Evolutionary conservation across 1,140 invertebrate species (phyloP).

Genomic region (Cyclargus thomasi): DNA sequence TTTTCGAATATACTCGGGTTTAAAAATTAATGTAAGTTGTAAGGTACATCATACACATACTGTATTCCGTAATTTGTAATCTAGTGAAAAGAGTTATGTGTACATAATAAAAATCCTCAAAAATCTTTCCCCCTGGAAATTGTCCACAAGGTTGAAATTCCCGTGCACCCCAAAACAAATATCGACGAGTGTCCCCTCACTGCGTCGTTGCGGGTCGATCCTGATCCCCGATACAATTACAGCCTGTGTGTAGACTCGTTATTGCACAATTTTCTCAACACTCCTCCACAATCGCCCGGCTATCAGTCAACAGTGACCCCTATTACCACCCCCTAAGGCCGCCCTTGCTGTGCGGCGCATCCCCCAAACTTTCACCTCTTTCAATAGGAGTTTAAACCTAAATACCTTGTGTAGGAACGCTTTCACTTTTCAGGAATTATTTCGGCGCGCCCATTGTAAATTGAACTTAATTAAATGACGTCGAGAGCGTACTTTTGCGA

Average conservation of each 20-base stretch:
- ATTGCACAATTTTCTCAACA: conserved; percentile 70
- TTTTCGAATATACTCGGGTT: no score
- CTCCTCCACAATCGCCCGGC: conserved; percentile 31
- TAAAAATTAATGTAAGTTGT: no score
- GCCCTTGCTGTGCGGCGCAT: conserved; percentile 28
- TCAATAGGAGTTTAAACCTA: conserved; percentile 74
- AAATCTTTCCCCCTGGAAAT: background rate
- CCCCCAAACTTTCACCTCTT: conserved; percentile 72
- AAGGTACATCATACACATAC: no score
- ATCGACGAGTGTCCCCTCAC: conserved; percentile 41
- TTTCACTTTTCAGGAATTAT: conserved; percentile 74
- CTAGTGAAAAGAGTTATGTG: no score
- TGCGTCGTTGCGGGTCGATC: conserved; percentile 46
- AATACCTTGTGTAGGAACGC: conserved; percentile 72
- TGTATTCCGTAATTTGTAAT: no score
- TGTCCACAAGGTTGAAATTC: conserved; percentile 32
- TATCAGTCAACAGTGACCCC: conserved; percentile 35
- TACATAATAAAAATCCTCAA: background rate
- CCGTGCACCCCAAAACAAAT: conserved; percentile 18
- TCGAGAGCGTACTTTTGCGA: conserved; percentile 37
- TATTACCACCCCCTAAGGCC: conserved; percentile 31
- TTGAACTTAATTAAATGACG: conserved; percentile 33
- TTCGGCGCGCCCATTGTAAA: conserved; percentile 38
- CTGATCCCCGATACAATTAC: conserved; percentile 72
- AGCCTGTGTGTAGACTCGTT: conserved; percentile 67